A percentile compares a stretch with the other conserved stretches of the same genome.
Conservation (phyloP, 2,797 vertebrate genomes). For the Peromyscus eremicus region DNA sequence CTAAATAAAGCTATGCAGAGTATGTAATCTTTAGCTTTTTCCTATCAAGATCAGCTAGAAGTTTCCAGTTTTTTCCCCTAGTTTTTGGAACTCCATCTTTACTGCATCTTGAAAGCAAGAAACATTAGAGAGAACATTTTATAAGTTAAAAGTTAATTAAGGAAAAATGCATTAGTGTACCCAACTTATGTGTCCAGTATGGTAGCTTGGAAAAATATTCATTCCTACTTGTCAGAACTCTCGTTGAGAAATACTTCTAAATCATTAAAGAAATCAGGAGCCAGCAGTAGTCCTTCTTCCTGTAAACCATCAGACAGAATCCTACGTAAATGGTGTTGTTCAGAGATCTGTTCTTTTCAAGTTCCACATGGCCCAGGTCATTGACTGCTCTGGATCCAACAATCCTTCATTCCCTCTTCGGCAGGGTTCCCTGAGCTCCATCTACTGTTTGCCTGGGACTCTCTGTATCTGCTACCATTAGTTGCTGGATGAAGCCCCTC, state of each 20-base stretch:
- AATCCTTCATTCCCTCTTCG: neutral
- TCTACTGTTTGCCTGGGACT: neutral
- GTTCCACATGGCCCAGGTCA: neutral
- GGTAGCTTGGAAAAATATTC: neutral
- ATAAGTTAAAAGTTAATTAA: neutral
- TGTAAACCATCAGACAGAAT: neutral
- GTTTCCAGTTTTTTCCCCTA: neutral
- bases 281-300: neutral
- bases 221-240: neutral
- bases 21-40: neutral
- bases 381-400: neutral
- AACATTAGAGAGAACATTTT: neutral
- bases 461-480: neutral
- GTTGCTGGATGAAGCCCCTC: neutral
- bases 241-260: neutral
- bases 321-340: neutral
- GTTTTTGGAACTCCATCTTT: neutral
- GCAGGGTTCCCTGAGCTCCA: neutral
- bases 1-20: neutral
- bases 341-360: neutral
- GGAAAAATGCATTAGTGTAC: neutral
- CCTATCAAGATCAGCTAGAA: neutral
- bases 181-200: neutral
- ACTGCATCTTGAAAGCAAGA: neutral
- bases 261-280: neutral